These are phyloP conservation scores for Paguma larvata DNA, from an alignment of 2,797 vertebrate genomes.

Conservation along the genomic window DNA sequence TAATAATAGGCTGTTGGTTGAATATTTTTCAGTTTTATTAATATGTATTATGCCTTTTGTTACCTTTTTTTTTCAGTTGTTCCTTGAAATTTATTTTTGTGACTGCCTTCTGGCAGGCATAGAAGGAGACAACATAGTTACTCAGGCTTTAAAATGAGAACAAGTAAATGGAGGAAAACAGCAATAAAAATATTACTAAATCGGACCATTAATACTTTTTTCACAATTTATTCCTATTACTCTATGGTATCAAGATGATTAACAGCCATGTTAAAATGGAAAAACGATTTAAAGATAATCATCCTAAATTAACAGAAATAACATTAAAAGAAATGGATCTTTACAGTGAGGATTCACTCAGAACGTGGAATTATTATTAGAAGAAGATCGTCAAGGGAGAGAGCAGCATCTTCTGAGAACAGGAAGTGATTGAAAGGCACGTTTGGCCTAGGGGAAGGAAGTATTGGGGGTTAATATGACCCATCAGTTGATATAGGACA, in stretches of 20 bases:
- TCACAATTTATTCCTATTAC: background rate
- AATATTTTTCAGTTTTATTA: slow-evolving; percentile 81
- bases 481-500: slow-evolving; percentile 2
- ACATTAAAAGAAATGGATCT: slow-evolving; percentile 39
- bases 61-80: slow-evolving; percentile 37
- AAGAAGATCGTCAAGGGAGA: slow-evolving; percentile 38
- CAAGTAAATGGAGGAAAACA: slow-evolving; percentile 29
- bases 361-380: slow-evolving; percentile 8
- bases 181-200: slow-evolving; percentile 44
- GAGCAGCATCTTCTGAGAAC: slow-evolving; percentile 28
- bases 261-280: slow-evolving; percentile 40
- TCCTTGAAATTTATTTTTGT: slow-evolving; percentile 78
- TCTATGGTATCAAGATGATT: slow-evolving; percentile 18
- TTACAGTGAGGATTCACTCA: slow-evolving; percentile 13
- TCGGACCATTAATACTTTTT: slow-evolving; percentile 27
- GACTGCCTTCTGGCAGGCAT: slow-evolving; percentile 66
- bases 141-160: slow-evolving; percentile 58
- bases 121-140: slow-evolving; percentile 54
- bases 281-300: slow-evolving; percentile 24
- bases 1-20: slow-evolving; percentile 72
- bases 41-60: slow-evolving; percentile 78
- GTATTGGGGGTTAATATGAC: background rate
- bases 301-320: slow-evolving; percentile 54
- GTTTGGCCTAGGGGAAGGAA: background rate
- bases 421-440: slow-evolving; percentile 44